Conservation (phyloP, 2,113 vertebrate species). For the Engystomops pustulosus region DNA sequence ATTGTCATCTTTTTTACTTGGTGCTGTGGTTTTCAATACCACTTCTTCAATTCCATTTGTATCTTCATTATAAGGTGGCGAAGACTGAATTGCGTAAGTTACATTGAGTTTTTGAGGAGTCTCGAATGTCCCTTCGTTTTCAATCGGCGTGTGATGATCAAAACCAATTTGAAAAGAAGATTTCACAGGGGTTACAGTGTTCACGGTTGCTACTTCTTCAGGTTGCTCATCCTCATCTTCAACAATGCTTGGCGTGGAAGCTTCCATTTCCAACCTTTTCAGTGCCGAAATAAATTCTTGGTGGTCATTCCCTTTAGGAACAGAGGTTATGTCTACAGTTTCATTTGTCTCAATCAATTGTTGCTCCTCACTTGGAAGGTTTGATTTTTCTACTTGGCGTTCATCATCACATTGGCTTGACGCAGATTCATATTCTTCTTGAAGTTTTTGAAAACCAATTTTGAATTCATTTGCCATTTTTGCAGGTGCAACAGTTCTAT, state of each 20-base stretch:
- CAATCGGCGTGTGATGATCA: neutral
- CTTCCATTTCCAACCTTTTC: conserved; percentile 35
- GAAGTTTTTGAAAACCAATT: conserved; percentile 32
- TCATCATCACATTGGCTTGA: neutral
- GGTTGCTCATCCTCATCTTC: neutral
- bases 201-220: neutral
- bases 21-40: neutral
- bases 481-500: neutral
- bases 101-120: neutral
- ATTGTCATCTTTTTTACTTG: neutral
- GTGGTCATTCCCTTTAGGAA: conserved; percentile 36
- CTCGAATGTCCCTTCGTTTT: neutral
- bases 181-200: neutral
- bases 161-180: conserved; percentile 18
- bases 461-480: neutral
- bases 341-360: conserved; percentile 24
- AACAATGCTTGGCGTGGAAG: neutral
- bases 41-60: neutral
- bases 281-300: conserved; percentile 44
- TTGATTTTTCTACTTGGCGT: conserved; percentile 38
- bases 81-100: neutral
- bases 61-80: neutral
- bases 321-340: conserved; percentile 18
- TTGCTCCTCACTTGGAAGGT: conserved; percentile 18
- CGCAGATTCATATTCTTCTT: conserved; percentile 14